Conservation (phyloP, 2,888 invertebrate species). For the Sussaba pulchella region DNA sequence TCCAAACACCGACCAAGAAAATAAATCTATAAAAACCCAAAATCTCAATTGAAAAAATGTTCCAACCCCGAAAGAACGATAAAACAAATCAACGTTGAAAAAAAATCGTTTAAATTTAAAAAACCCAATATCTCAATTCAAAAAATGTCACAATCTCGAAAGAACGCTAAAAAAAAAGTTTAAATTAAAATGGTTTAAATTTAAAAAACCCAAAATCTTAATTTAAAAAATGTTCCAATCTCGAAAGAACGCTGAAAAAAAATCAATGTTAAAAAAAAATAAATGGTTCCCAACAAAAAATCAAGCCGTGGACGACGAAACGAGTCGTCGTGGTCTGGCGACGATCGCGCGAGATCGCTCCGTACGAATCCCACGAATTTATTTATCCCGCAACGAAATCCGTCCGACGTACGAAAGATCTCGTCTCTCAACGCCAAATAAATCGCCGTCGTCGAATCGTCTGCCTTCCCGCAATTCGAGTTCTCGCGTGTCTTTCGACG, state of each 20-base stretch:
- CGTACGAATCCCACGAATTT: neutral
- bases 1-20: too few relatives aligned
- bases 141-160: too few relatives aligned
- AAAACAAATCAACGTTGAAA: neutral
- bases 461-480: constrained; percentile 10
- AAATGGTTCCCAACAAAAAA: neutral
- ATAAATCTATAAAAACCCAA: too few relatives aligned
- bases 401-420: neutral
- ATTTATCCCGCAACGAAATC: neutral
- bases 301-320: too few relatives aligned
- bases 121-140: too few relatives aligned
- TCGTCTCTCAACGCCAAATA: constrained; percentile 33
- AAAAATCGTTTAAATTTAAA: too few relatives aligned
- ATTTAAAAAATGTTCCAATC: neutral
- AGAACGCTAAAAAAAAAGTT: too few relatives aligned
- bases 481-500: constrained; percentile 40
- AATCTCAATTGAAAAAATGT: neutral
- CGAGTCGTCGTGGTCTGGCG: neutral
- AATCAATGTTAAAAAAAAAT: neutral
- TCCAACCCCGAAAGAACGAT: neutral
- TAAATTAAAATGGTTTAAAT: too few relatives aligned
- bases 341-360: neutral
- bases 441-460: constrained; percentile 24
- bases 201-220: neutral
- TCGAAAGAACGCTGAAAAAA: neutral